Evolutionary conservation across 2,888 invertebrate species (phyloP).

Genomic region (Cosmia pyralina): DNA sequence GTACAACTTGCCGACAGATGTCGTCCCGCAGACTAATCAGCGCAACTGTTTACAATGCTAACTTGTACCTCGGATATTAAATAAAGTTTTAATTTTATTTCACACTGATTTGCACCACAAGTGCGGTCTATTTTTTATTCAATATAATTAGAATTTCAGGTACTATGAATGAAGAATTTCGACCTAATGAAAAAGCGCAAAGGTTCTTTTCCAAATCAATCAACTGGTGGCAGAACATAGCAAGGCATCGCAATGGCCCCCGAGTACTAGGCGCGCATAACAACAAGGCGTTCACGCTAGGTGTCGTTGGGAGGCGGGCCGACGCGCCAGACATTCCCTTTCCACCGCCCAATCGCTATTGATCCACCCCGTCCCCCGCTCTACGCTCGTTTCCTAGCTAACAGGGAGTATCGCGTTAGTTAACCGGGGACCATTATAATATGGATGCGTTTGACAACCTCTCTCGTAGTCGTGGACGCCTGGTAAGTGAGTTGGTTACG

Average conservation of each 20-base stretch:
- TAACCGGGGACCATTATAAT: slow-evolving; percentile 73
- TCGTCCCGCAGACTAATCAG: slow-evolving; percentile 74
- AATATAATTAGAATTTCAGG: not conserved
- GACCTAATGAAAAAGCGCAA: slow-evolving; percentile 18
- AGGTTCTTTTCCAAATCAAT: slow-evolving; percentile 53
- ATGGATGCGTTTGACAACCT: slow-evolving; percentile 74
- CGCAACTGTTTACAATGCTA: slow-evolving; percentile 72
- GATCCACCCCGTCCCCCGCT: slow-evolving; percentile 80
- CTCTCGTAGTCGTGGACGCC: slow-evolving; percentile 78
- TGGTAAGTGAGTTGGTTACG: slow-evolving; percentile 78
- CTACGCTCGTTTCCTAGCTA: slow-evolving; percentile 67
- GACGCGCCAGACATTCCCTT: slow-evolving; percentile 86
- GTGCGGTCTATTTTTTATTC: not conserved
- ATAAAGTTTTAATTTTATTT: slow-evolving; percentile 34
- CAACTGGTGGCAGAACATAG: slow-evolving; percentile 68
- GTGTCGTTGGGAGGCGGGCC: slow-evolving; percentile 86
- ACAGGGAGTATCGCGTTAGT: slow-evolving; percentile 71
- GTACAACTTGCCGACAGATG: slow-evolving; percentile 74
- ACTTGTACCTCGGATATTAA: slow-evolving; percentile 61
- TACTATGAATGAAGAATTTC: not conserved
- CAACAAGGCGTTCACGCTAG: slow-evolving; percentile 85
- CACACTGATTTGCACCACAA: slow-evolving; percentile 3
- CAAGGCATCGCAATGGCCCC: slow-evolving; percentile 77
- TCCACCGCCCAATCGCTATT: slow-evolving; percentile 83
- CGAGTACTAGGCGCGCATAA: slow-evolving; percentile 86